Conservation (phyloP, 2,888 invertebrate genomes). For the Linnaemya tessellans region DNA sequence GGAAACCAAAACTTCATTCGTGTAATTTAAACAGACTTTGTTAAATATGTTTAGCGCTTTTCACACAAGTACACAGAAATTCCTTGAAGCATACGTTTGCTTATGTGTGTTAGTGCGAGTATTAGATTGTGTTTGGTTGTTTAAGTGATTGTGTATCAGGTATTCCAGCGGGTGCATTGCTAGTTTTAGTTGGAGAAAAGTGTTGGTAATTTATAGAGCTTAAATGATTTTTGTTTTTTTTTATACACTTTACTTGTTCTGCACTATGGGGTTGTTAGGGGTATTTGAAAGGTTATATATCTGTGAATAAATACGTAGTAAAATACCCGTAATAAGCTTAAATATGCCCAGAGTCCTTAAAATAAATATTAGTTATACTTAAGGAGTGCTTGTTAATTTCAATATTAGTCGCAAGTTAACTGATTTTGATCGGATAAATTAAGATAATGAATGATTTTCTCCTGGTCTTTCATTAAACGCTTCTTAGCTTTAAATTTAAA, state of each 20-base stretch:
- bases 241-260: background rate
- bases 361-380: too few relatives aligned
- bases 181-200: conserved; percentile 41
- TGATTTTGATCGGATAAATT: too few relatives aligned
- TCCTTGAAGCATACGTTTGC: conserved; percentile 8
- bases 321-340: too few relatives aligned
- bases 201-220: conserved; percentile 60
- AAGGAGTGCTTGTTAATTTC: too few relatives aligned
- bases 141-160: background rate
- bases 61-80: background rate
- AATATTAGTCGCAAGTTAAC: too few relatives aligned
- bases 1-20: conserved; percentile 9
- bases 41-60: background rate
- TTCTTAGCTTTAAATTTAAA: too few relatives aligned
- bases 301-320: too few relatives aligned
- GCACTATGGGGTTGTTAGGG: conserved; percentile 6
- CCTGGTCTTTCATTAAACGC: too few relatives aligned
- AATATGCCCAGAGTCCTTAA: too few relatives aligned
- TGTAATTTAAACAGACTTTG: conserved; percentile 31
- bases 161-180: conserved; percentile 44
- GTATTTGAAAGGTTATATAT: background rate
- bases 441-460: too few relatives aligned
- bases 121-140: background rate
- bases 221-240: conserved; percentile 22
- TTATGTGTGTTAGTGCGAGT: background rate